A percentile compares a stretch with the other conserved stretches of the same genome.
These are phyloP conservation scores for Athripsodes cinereus DNA, from an alignment of 2,888 invertebrate genomes.

Conservation along the genomic window DNA sequence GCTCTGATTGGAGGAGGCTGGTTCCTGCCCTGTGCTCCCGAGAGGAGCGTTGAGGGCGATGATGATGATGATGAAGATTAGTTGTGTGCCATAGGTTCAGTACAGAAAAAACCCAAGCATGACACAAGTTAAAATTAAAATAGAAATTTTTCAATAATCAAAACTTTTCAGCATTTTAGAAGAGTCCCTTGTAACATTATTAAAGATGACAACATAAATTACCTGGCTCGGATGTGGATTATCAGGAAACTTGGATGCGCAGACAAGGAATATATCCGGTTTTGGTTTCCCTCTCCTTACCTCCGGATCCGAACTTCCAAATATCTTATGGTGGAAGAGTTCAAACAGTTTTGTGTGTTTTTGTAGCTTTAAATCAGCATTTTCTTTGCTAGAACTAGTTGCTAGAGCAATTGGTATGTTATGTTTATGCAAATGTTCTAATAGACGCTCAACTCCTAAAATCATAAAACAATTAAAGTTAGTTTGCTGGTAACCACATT, in stretches of 20 bases:
- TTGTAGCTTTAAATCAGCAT: slow-evolving; percentile 63
- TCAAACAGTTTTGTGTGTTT: slow-evolving; percentile 59
- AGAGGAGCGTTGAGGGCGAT: too few relatives aligned
- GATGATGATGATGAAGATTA: too few relatives aligned
- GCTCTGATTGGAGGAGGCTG: too few relatives aligned
- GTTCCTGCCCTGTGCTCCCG: too few relatives aligned
- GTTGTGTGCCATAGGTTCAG: too few relatives aligned
- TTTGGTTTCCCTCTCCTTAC: slow-evolving; percentile 81
- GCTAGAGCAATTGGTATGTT: slow-evolving; percentile 80
- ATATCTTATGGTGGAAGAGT: slow-evolving; percentile 66
- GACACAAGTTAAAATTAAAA: too few relatives aligned
- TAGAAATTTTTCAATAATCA: too few relatives aligned
- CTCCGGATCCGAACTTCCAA: slow-evolving; percentile 76
- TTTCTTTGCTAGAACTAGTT: slow-evolving; percentile 73
- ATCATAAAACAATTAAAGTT: too few relatives aligned
- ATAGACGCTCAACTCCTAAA: slow-evolving; percentile 67
- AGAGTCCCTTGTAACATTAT: too few relatives aligned
- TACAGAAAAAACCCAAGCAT: too few relatives aligned
- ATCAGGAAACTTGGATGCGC: slow-evolving; percentile 65
- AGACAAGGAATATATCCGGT: slow-evolving; percentile 80
- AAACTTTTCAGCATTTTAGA: too few relatives aligned
- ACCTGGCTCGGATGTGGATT: slow-evolving; percentile 54
- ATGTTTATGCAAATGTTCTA: slow-evolving; percentile 65
- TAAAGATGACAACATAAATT: slow-evolving; percentile 16
- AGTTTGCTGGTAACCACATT: too few relatives aligned